Base-by-base conservation (phyloP, 2,797 vertebrate species). In the Sebastes vulpes region DNA sequence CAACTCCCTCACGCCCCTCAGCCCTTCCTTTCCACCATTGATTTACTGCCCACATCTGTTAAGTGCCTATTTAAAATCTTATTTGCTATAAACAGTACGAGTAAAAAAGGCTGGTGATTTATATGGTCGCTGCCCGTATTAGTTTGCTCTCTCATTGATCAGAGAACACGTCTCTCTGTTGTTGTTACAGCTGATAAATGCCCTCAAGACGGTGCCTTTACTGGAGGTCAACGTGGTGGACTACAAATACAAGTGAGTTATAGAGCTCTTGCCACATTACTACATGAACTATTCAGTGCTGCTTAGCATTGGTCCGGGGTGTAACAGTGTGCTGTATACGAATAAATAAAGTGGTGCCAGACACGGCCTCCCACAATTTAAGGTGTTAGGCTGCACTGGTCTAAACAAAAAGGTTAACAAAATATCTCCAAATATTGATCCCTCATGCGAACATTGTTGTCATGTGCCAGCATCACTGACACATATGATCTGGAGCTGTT, bases 241-340 rank as follows among this genome's bases (percentile, higher is more conserved):
- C 96, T 99, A 98, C 96, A 99, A 98, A 89, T 99, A 98, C 95
- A 99, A 95, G 99, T 99, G 94, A 95, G 98, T 96, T 83, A 81
- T 65, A 77, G 53, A 73, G 57, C 12, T 6, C 46, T 68, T 9
- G 25, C 75, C 48, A 69, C 81, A 52, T 72, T 65, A 65, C 21
- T 26, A 23, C 63, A 46, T 9, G n/a, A 65, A 28, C 21, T 26
- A 20, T 48, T 57, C 50, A 48, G 26, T 21, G 64, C 53, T 52
- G 59, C 59, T 71, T 58, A 52, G 31, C 60, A 56, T 21, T 16
- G 50, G 23, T 68, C 48, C 48, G 29, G 18, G 3, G 29, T 68
- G 25, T 68, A 35, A 68, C 46, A 50, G 18, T 16, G 18, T 16
- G 48, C 25, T 70, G 56, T 35, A 2, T 26, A 38, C 3, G 16